Evolutionary conservation across 2,888 invertebrate genomes (phyloP).

Genomic region (Nasonia oneida): DNA sequence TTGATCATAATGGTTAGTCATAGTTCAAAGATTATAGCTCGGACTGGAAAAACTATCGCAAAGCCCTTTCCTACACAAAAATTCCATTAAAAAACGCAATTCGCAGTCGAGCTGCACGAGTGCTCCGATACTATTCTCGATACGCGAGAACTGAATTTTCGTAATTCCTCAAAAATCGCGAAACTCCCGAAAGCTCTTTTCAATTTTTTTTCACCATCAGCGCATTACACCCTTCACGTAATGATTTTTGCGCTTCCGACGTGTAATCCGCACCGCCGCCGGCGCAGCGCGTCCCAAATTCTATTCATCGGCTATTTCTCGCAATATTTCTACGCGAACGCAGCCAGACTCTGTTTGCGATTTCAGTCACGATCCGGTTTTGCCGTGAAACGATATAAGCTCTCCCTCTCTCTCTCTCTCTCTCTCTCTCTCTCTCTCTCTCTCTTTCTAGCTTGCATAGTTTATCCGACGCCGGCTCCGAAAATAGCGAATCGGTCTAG

Average conservation of each 20-base stretch:
- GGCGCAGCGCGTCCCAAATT: slow-evolving; percentile 34
- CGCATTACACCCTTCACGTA: slow-evolving; percentile 27
- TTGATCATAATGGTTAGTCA: not conserved
- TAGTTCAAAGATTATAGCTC: not conserved
- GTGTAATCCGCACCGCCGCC: slow-evolving; percentile 16
- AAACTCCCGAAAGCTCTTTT: slow-evolving; percentile 21
- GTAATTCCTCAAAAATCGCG: not conserved
- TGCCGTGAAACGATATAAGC: slow-evolving; percentile 51
- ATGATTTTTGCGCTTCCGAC: slow-evolving; percentile 33
- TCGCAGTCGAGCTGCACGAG: too few relatives aligned
- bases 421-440: not conserved
- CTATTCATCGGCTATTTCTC: slow-evolving; percentile 38
- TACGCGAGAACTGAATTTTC: slow-evolving; percentile 35
- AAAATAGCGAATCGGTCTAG: slow-evolving; percentile 41
- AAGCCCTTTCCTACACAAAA: slow-evolving; percentile 38
- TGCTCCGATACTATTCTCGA: slow-evolving; percentile 12
- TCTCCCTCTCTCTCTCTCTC: not conserved
- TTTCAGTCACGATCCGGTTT: slow-evolving; percentile 59
- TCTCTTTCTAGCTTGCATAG: slow-evolving; percentile 20
- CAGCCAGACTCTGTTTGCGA: slow-evolving; percentile 46
- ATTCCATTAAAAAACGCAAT: slow-evolving; percentile 43
- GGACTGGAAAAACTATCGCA: not conserved
- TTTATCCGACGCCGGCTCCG: slow-evolving; percentile 18
- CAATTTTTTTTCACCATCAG: slow-evolving; percentile 37
- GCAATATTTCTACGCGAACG: slow-evolving; percentile 48